phyloP scores from a whole-genome alignment of 2,888 invertebrate species.

The Chydorus sphaericus region DNA sequence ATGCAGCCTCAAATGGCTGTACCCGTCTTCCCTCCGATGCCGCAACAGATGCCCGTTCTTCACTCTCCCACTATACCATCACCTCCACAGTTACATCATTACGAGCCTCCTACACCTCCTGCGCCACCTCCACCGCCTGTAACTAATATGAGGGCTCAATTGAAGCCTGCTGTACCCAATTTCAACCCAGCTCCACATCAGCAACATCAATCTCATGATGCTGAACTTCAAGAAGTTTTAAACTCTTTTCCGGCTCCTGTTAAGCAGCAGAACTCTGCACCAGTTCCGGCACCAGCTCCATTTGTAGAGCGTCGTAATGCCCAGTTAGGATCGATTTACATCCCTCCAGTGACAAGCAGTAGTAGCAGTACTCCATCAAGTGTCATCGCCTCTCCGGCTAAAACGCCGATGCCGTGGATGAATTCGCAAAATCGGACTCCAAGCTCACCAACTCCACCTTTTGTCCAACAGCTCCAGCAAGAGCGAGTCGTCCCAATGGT shows the following conservation, averaged over 20 bases:
- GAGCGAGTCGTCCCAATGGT: slow-evolving; percentile 17
- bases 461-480: slow-evolving; percentile 23
- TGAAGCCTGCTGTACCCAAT: not conserved
- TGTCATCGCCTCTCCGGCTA: slow-evolving; percentile 29
- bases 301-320: not conserved
- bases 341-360: slow-evolving; percentile 22
- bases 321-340: slow-evolving; percentile 24
- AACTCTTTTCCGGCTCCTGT: slow-evolving; percentile 2
- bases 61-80: slow-evolving; percentile 2
- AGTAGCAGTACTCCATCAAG: not conserved
- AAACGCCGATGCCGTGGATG: slow-evolving; percentile 46
- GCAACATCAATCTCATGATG: not conserved
- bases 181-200: not conserved
- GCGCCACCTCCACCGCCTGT: slow-evolving; percentile 14
- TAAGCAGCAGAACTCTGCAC: not conserved
- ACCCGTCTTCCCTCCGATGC: slow-evolving; percentile 39
- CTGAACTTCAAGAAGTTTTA: not conserved
- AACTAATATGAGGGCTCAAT: not conserved
- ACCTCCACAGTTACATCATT: slow-evolving; percentile 16
- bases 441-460: slow-evolving; percentile 24
- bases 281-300: not conserved
- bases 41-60: slow-evolving; percentile 24
- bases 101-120: slow-evolving; percentile 21
- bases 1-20: slow-evolving; percentile 48
- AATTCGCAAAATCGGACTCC: slow-evolving; percentile 30